Evolutionary conservation across 1,140 invertebrate species (phyloP), one percentile per base, ranked within the genome.

Genomic region (Cryptotermes secundus): DNA sequence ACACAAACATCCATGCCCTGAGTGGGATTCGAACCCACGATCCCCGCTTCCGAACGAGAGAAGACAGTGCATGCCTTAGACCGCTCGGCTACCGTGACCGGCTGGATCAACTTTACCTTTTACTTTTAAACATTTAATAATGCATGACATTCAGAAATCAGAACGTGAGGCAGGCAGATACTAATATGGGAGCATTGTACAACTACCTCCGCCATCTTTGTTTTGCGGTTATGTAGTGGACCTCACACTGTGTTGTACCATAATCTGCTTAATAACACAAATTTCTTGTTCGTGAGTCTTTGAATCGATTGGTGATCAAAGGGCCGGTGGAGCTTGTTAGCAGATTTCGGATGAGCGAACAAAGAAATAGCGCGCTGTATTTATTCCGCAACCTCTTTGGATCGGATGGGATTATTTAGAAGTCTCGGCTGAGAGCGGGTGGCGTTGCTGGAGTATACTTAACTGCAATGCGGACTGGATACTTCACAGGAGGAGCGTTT

Each of bases 361-460:
- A 72, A 72, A 31, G 59, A 31, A 72, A 31, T 3, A 72, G 59
- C 59, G 26, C 2, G 26, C 26, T 72, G 7, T 72, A 72, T 72
- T 72, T 72, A 72, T 72, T 72, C n/a, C 59, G n/a, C 59, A 26
- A 72, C 59, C 59, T 72, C 59, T 72, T 72, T 16, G n/a, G 59
- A 72, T 72, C 59, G 59, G 59, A 72, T 72, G n/a, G n/a, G n/a
- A 72, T 72, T 72, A 72, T 72, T 72, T 72, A 72, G 45, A 49
- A 49, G 45, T 19, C 22, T 49, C 3, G 45, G 45, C 16, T 14
- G n/a, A 72, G 59, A 72, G 59, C n/a, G 59, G n/a, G 26, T 72
- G 59, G 59, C 59, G 59, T 31, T 72, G n/a, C 59, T 72, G 59
- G 53, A 72, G 59, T 72, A 72, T 72, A 72, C 59, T 72, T 72